Evolutionary conservation across 2,113 vertebrate genomes (phyloP), one percentile per base, ranked within the genome.

Genomic region (Caloenas nicobarica): DNA sequence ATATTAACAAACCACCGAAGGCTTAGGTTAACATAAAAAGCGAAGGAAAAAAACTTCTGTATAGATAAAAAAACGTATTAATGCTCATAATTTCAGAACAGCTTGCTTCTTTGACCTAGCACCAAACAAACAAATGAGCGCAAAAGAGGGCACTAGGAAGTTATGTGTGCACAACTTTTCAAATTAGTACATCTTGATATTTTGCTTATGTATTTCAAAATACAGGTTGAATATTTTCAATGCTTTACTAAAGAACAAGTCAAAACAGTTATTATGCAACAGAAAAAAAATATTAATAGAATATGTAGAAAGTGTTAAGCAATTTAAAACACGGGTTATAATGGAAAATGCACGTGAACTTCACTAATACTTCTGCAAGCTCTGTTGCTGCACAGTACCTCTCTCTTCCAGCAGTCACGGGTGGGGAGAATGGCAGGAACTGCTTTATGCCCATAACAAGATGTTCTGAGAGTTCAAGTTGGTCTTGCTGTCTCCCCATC

Each of bases 371-470:
- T 0, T n/a, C n/a, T 66, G 42, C 46, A 69, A 74, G 22, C 23
- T 34, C 79, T 34, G 15, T 5, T 4, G 3, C 51, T 51, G 57
- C 60, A 36, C 15, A 40, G 25, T 0, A 44, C 22, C 24, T 28
- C n/a, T n/a, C 40, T n/a, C 58, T 57, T 81, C 23, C 53, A 57
- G 61, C 42, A 58, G 0, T 3, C 2, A 1, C 1, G 2, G 31
- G 26, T 38, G 14, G 1, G 5, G 3, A 38, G 3, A 29, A 36
- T 8, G 28, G 40, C 60, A 93, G 62, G 28, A 86, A 36, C 10
- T 62, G 18, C 50, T 92, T 74, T 54, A 7, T 11, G 25, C 36
- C 34, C 15, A 1, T 8, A 28, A 60, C 19, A 33, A 42, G 64
- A 7, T 40, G 34, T 54, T 51, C 34, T 44, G 31, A 14, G 1